A percentile compares a stretch with the other conserved stretches of the same genome.
phyloP scores from a whole-genome alignment of 53 echinoderm and acorn worm species.

The Echinarachnius parma region DNA sequence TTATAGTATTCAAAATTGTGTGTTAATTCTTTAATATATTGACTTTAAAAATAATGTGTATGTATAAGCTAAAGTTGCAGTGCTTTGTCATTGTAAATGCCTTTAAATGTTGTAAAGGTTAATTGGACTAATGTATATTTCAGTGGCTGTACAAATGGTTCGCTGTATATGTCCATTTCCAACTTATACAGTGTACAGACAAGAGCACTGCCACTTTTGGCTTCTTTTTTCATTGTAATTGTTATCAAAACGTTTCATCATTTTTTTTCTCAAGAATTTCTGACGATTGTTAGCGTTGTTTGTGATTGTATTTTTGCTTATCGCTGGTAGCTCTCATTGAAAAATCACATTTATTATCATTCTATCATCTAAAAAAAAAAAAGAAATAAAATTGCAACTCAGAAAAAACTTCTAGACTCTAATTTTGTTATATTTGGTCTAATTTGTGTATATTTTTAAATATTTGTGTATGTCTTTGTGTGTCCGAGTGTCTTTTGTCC shows the following conservation, averaged over 20 bases:
- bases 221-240: conserved; percentile 11
- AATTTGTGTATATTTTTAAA: neutral
- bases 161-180: no score
- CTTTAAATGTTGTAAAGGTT: no score
- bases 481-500: neutral
- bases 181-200: no score
- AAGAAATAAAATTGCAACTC: conserved; percentile 33
- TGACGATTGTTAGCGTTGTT: conserved; percentile 20
- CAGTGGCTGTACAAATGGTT: no score
- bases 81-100: no score
- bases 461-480: neutral
- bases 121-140: no score
- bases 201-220: no score
- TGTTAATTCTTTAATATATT: conserved; percentile 55
- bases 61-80: no score
- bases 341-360: conserved; percentile 45
- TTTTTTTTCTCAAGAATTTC: conserved; percentile 36
- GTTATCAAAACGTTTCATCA: no score
- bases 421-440: neutral
- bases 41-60: no score
- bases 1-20: no score
- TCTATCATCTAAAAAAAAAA: conserved; percentile 43
- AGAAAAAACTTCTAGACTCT: conserved; percentile 6
- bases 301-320: conserved; percentile 31
- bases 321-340: conserved; percentile 32